These are phyloP conservation scores for Octodonta nipae DNA, from an alignment of 2,888 invertebrate genomes.

Conservation along the genomic window DNA sequence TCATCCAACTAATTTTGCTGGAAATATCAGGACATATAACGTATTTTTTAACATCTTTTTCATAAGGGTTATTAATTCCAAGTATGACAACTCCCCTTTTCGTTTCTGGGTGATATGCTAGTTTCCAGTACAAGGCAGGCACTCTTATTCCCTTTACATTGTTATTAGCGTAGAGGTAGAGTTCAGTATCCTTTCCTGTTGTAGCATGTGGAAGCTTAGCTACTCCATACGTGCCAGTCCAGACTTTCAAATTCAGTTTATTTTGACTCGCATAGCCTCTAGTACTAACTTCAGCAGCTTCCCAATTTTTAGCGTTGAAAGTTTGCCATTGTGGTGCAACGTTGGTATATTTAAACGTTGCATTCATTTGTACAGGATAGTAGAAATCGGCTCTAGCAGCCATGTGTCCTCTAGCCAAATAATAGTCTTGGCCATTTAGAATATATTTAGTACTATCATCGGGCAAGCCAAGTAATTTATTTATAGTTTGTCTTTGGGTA, in stretches of 20 bases:
- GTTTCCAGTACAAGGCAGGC: constrained; percentile 46
- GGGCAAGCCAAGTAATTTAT: constrained; percentile 22
- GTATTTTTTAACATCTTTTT: constrained; percentile 15
- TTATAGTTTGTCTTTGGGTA: constrained; percentile 23
- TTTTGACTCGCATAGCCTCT: constrained; percentile 34
- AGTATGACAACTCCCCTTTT: constrained; percentile 45
- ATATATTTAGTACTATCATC: constrained; percentile 29
- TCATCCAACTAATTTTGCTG: constrained; percentile 44
- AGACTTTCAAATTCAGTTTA: constrained; percentile 26
- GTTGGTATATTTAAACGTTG: constrained; percentile 52
- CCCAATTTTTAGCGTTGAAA: constrained; percentile 48
- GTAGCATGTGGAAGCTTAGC: constrained; percentile 42
- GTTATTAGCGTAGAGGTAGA: constrained; percentile 25
- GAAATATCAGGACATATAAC: constrained; percentile 38
- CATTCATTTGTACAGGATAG: constrained; percentile 42
- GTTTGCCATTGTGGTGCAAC: constrained; percentile 54
- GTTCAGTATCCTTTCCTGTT: constrained; percentile 18
- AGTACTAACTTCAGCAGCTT: constrained; percentile 36
- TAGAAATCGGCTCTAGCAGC: constrained; percentile 49
- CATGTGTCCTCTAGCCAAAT: constrained; percentile 39
- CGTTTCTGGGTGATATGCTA: constrained; percentile 41
- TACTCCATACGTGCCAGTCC: constrained; percentile 48
- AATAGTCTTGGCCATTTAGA: neutral
- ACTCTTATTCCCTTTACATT: constrained; percentile 34
- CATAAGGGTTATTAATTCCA: constrained; percentile 49